phyloP scores from a whole-genome alignment of 2,888 invertebrate species.

The Cephus nigrinus region DNA sequence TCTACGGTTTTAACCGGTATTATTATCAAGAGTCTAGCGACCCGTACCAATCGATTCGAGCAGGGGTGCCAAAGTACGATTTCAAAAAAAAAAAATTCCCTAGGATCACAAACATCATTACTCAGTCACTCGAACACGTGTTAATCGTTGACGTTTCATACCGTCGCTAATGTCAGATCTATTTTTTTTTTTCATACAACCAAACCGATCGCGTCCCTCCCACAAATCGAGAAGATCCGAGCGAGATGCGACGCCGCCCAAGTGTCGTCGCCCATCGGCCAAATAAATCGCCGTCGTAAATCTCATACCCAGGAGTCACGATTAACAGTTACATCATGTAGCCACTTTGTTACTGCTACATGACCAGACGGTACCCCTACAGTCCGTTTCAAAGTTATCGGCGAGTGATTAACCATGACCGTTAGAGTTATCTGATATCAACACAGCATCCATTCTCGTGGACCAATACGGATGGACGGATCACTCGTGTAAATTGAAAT shows the following conservation, averaged over 20 bases:
- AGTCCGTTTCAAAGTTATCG: neutral
- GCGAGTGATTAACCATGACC: neutral
- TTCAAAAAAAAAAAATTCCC: neutral
- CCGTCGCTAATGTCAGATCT: neutral
- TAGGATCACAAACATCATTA: too few species aligned
- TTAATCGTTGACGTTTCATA: neutral
- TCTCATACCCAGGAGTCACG: neutral
- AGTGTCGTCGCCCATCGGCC: neutral
- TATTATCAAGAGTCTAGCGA: neutral
- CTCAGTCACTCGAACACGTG: neutral
- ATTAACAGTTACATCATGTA: constrained; percentile 5
- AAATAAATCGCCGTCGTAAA: neutral
- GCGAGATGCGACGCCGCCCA: neutral
- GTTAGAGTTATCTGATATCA: neutral
- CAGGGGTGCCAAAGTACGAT: neutral
- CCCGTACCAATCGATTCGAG: neutral
- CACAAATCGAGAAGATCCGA: neutral
- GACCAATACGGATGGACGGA: neutral
- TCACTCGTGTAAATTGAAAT: neutral
- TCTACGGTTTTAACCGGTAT: neutral
- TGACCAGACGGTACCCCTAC: neutral
- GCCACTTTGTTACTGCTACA: neutral
- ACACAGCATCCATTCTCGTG: neutral
- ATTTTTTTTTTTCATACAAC: neutral
- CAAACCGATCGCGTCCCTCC: neutral